Evolutionary conservation across 2,888 invertebrate species (phyloP), one percentile per base, ranked within the genome.

Genomic region (Lamproptera curius): DNA sequence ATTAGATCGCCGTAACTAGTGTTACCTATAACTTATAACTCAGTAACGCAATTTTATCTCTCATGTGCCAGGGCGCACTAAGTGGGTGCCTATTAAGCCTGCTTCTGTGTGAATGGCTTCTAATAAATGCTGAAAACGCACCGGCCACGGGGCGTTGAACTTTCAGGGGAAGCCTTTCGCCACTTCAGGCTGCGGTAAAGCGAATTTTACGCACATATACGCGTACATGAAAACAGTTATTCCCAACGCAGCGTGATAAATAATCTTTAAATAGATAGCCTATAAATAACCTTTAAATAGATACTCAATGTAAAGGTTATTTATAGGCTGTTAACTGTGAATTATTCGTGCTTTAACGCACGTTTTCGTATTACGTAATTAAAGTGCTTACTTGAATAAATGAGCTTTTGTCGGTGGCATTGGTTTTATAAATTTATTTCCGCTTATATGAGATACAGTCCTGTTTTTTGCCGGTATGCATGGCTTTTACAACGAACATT

Each of bases 81-180:
- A 76, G 79, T 43, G 91, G 91, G 0, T 86, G 85, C 54, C 63
- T 89, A 16, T 64, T 81, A 45, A 89, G 90, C 55, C 62, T 90
- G 1, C 56, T 87, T n/a, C 71, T 89, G 14, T 85, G 89, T 48
- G 80, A 84, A n/a, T 88, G 85, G 77, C 68, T 89, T 9, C 72
- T 90, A 34, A 76, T 89, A 46, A 89, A 89, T 11, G 86, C 88
- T 23, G 88, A 89, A 65, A 81, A 80, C 56, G 84, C 87, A 23
- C 62, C 82, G 2, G 84, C 85, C 8, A 74, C 83, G 36, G 88
- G 28, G 82, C 83, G 42, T 69, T 88, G 70, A 84, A 79, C 69
- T 87, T 84, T 61, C 87, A 88, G 65, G 81, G 85, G 14, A 87
- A 87, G 61, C 79, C 84, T 46, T 63, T 87, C 43, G 71, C 75